Evolutionary conservation across 1,140 invertebrate species (phyloP).

Genomic region (Potamilus streckersoni): DNA sequence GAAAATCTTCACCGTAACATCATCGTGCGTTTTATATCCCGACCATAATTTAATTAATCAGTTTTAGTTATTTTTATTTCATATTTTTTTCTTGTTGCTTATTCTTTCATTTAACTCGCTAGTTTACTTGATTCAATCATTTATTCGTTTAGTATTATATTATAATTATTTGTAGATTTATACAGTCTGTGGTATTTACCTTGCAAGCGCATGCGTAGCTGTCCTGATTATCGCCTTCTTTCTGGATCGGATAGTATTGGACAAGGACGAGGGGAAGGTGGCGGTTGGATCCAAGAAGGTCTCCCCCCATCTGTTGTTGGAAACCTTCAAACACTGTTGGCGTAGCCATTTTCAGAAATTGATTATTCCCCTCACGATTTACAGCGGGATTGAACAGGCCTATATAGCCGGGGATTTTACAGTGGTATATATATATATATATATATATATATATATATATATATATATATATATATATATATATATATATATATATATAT

Average conservation of each 20-base stretch:
- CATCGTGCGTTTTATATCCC: not conserved
- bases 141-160: not conserved
- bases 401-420: conserved; percentile 96
- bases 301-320: conserved; percentile 81
- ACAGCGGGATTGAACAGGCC: conserved; percentile 97
- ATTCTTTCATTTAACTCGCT: not conserved
- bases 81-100: not conserved
- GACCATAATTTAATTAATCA: not conserved
- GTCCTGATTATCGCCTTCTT: conserved; percentile 87
- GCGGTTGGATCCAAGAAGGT: conserved; percentile 29
- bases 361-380: conserved; percentile 94
- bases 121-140: not conserved
- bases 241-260: conserved; percentile 76
- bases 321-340: conserved; percentile 90
- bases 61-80: not conserved
- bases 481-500: no score
- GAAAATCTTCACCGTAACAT: not conserved
- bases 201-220: conserved; percentile 86
- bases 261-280: conserved; percentile 36
- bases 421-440: no score
- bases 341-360: conserved; percentile 82
- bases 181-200: conserved; percentile 88
- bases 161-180: conserved; percentile 52
- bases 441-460: no score
- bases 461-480: no score